Base-by-base conservation (phyloP, 2,113 vertebrate genomes). In the Menura novaehollandiae region DNA sequence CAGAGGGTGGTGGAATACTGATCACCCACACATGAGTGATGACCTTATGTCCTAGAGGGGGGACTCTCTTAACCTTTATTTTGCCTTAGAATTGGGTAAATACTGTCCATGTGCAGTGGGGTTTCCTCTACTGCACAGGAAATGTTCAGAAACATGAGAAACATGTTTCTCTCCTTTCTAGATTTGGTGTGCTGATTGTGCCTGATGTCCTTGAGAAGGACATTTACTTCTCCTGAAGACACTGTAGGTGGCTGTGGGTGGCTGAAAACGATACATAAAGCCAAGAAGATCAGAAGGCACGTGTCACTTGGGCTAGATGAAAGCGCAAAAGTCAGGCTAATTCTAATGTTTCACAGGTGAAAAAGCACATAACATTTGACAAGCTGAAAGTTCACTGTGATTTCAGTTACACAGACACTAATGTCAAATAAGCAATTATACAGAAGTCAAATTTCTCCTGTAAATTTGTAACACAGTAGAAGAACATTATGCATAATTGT, bases 391-490 rank as follows among this genome's bases (percentile, higher is more conserved):
- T 80, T 93, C 73, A 27, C 8, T 74, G 39, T 82, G 81, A 75
- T 93, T 92, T 83, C 81, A 77, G 58, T 94, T 95, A 67, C 67
- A 82, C 83, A 84, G 88, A 67, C 55, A 47, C 66, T 89, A 74
- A 92, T 94, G 94, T 96, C 95, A 97, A 95, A 94, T 94, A 95
- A 95, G 87, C 92, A 97, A 97, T 97, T 97, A 95, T n/a, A 88
- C 23, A 78, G 93, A 94, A 95, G 91, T 95, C 82, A 94, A 86
- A 95, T 72, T 96, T 94, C 88, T 85, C 78, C 68, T 87, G 80
- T 88, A 94, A 95, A 97, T 96, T 84, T 94, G 82, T 92, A 96
- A 80, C 72, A 79, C 64, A 69, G 72, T 46, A 85, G 64, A 94
- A 94, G 92, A 96, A 94, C 89, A 92, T 96, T 97, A 90, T 83